Percentiles rank a stretch among this genome's conserved stretches.
These are phyloP conservation scores for Ficedula albicollis DNA, from an alignment of 2,797 vertebrate genomes.

Conservation along the genomic window DNA sequence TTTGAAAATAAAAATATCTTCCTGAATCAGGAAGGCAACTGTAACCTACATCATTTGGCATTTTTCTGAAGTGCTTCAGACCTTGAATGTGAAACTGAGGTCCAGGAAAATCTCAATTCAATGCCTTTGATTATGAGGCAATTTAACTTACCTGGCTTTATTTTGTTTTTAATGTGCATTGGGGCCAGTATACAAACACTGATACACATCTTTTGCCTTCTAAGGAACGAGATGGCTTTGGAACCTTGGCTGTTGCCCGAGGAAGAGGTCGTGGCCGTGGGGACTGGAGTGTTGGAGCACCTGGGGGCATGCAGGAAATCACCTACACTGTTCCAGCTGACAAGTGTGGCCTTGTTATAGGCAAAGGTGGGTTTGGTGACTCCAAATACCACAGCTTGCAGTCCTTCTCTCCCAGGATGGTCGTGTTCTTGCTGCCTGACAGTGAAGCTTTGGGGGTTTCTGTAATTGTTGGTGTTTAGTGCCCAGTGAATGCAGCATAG, in stretches of 20 bases:
- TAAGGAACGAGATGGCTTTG: slow-evolving; percentile 94
- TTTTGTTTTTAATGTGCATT: neutral
- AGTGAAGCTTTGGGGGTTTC: neutral
- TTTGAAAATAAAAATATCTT: slow-evolving; percentile 22
- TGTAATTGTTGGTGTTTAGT: slow-evolving; percentile 23
- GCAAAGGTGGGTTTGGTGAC: slow-evolving; percentile 85
- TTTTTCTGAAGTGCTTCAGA: neutral
- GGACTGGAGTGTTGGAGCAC: slow-evolving; percentile 86
- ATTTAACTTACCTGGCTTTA: slow-evolving; percentile 1
- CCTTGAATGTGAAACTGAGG: neutral
- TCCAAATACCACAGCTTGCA: neutral
- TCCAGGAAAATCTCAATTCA: neutral
- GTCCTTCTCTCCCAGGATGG: neutral
- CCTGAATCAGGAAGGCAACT: neutral
- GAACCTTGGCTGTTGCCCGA: slow-evolving; percentile 81
- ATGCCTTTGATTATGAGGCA: neutral
- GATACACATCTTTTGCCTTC: neutral
- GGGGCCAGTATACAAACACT: neutral
- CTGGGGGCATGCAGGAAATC: slow-evolving; percentile 91
- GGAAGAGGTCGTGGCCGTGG: slow-evolving; percentile 87
- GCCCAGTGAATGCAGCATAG: neutral
- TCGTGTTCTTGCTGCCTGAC: neutral
- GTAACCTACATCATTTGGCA: neutral
- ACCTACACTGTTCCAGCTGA: slow-evolving; percentile 96
- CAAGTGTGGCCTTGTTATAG: slow-evolving; percentile 96